These are phyloP conservation scores for Aphis gossypii DNA, from an alignment of 1,140 invertebrate species.

Conservation along the genomic window DNA sequence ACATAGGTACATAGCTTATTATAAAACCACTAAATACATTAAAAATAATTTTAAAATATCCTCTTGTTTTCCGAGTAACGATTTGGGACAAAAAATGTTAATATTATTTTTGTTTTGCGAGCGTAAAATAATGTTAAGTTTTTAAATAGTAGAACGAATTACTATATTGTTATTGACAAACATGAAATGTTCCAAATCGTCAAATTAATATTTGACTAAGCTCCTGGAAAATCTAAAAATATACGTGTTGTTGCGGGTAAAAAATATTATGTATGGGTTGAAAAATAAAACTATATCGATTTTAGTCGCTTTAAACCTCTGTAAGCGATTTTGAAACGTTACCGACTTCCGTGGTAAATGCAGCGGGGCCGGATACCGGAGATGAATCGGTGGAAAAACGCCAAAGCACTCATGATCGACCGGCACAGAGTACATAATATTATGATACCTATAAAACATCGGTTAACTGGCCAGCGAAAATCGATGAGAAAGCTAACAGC, in stretches of 20 bases:
- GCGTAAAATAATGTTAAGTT: background rate
- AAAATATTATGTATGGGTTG: background rate
- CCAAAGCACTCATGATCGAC: background rate
- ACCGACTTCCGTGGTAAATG: background rate
- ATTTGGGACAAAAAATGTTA: background rate
- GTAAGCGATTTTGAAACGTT: background rate
- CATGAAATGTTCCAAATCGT: background rate
- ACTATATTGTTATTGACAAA: background rate
- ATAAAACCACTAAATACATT: background rate
- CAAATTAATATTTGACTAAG: background rate
- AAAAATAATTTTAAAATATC: background rate
- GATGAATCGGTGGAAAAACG: background rate
- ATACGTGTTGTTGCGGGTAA: background rate
- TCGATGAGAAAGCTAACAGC: background rate
- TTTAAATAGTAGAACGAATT: background rate
- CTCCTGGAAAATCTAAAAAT: background rate
- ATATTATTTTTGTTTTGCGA: background rate
- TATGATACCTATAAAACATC: background rate
- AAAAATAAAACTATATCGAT: background rate
- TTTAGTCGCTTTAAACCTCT: background rate
- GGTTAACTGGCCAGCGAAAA: background rate
- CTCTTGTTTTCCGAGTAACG: background rate
- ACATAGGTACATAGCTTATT: background rate
- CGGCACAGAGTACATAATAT: background rate
- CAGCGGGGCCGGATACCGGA: background rate